Conservation (phyloP, 2,797 vertebrate species). For the Xenentodon cancila region DNA sequence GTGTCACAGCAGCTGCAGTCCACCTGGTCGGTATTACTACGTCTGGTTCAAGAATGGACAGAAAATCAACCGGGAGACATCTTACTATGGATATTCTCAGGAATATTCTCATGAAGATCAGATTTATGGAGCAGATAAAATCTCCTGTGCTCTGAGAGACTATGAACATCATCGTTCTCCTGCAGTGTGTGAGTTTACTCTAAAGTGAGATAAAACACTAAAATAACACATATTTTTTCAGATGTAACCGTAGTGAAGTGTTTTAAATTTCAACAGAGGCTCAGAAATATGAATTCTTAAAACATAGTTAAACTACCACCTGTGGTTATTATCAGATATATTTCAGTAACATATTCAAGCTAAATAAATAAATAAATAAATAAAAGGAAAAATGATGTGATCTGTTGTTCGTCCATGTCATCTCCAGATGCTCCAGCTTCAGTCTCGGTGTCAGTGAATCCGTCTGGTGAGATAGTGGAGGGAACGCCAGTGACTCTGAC, state of each 20-base stretch:
- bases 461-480: slow-evolving; percentile 38
- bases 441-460: slow-evolving; percentile 9
- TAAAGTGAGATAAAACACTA: not conserved
- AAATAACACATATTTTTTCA: not conserved
- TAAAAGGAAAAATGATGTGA: too few species aligned
- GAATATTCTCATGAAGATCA: too few species aligned
- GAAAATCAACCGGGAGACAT: too few species aligned
- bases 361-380: too few species aligned
- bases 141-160: not conserved
- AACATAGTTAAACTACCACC: too few species aligned
- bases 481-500: slow-evolving; percentile 39
- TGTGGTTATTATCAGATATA: too few species aligned
- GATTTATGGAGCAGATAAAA: too few species aligned
- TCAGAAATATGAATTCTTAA: not conserved
- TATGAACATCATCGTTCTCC: not conserved
- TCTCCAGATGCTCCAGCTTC: slow-evolving; percentile 20
- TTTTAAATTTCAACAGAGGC: not conserved
- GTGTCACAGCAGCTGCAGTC: too few species aligned
- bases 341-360: too few species aligned
- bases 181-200: not conserved
- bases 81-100: too few species aligned
- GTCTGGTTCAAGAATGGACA: not conserved
- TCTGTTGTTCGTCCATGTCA: too few species aligned
- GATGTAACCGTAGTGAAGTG: not conserved
- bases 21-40: too few species aligned